These are phyloP conservation scores for Zosterops japonicus DNA, from an alignment of 2,113 vertebrate species.

Conservation along the genomic window DNA sequence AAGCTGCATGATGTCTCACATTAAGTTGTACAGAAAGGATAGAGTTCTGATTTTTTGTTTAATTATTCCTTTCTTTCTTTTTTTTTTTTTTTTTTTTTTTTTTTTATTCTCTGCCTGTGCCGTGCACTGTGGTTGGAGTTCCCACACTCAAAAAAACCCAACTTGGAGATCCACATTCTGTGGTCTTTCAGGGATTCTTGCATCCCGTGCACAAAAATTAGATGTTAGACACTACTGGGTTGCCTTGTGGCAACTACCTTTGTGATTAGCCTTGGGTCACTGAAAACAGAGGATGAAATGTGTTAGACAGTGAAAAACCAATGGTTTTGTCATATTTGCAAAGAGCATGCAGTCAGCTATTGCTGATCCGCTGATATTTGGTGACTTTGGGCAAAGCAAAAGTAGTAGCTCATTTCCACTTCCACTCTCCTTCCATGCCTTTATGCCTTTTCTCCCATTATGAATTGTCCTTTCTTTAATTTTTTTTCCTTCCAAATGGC, in stretches of 20 bases:
- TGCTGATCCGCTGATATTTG: neutral
- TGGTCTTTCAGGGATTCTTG: neutral
- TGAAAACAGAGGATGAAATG: neutral
- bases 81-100: neutral
- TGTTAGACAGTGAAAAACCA: neutral
- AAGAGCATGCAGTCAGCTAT: neutral
- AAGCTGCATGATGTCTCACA: neutral
- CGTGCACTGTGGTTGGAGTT: neutral
- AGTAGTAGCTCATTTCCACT: neutral
- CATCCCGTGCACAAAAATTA: neutral
- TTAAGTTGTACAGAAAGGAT: neutral
- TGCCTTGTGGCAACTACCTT: neutral
- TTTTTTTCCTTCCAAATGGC: fast-evolving
- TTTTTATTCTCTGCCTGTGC: neutral
- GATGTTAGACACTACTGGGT: neutral
- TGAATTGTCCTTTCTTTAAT: neutral
- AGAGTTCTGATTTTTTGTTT: neutral
- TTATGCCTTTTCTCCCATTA: neutral
- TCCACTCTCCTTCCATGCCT: neutral
- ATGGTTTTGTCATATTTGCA: neutral
- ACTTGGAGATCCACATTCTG: neutral
- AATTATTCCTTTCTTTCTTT: neutral
- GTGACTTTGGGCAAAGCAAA: neutral
- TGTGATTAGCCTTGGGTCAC: neutral
- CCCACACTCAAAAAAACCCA: neutral